Evolutionary conservation across 92 coral and sea anemone species (phyloP).

Genomic region (Anthopleura xanthogrammica): DNA sequence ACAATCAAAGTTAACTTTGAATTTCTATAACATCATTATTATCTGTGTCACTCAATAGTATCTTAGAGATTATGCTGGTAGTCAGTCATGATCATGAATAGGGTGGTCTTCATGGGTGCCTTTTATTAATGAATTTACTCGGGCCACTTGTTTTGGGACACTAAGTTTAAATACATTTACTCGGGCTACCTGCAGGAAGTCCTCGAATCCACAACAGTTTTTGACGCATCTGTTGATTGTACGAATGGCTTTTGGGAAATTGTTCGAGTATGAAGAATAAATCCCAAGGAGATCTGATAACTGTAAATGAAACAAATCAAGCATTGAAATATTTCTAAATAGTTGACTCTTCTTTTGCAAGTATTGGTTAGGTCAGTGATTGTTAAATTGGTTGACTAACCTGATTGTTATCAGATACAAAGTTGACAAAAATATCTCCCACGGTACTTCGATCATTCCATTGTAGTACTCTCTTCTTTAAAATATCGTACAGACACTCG

Average conservation of each 20-base stretch:
- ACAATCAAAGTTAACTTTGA: background rate
- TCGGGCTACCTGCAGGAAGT: constrained; percentile 39
- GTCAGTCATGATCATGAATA: no score
- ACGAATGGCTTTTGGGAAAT: constrained; percentile 62
- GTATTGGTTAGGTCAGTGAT: background rate
- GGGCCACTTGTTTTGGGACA: background rate
- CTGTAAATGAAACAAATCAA: constrained; percentile 19
- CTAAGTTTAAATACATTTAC: background rate
- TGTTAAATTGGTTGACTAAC: constrained; percentile 2
- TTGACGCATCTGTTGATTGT: constrained; percentile 40
- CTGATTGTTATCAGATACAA: constrained; percentile 46
- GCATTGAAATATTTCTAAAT: background rate
- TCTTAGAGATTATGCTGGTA: no score
- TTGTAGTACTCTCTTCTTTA: constrained; percentile 34
- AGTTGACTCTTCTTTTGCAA: background rate
- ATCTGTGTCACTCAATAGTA: background rate
- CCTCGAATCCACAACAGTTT: constrained; percentile 33
- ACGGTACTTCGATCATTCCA: constrained; percentile 60
- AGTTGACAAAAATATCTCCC: constrained; percentile 51
- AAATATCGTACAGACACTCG: constrained; percentile 18
- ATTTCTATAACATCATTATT: background rate
- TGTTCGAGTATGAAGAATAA: constrained; percentile 54
- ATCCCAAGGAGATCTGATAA: constrained; percentile 29
- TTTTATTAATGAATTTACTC: background rate
- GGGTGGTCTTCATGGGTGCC: no score